Base-by-base conservation (phyloP, 2,113 vertebrate species). In the Sula dactylatra region DNA sequence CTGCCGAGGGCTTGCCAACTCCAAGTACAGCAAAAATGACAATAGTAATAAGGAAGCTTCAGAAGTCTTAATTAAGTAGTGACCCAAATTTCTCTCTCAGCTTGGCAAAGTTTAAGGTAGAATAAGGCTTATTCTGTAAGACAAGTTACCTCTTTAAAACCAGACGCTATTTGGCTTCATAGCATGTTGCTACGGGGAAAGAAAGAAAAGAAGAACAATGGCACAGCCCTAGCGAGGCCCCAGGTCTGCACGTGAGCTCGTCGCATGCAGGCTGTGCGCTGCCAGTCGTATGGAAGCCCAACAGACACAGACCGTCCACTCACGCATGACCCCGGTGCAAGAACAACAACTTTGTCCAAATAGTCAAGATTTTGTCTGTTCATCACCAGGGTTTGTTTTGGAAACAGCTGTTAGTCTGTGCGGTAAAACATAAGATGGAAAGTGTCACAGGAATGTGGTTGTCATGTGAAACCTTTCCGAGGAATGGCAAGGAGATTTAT, bases 361-460 rank as follows among this genome's bases (percentile, higher is more conserved):
- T 0, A 69, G 88, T 0, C 73, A 11, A 56, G 89, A 34, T 70
- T 77, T 64, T 6, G 86, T 47, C 81, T 70, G 93, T 27, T 94
- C 94, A 81, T 79, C 94, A 65, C 72, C 86, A 2, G 91, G 91
- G 87, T 94, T 97, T 97, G 95, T 95, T 97, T 95, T 97, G 96
- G 97, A 97, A 96, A 94, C 95, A 97, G 96, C 96, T 95, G 95
- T 91, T 96, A 64, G 91, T 38, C 71, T 38, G 82, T 87, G 96
- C 9, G 87, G 95, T 95, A 90, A 91, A 91, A 66, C 86, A 94
- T 21, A 94, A 90, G 95, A 96, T 95, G 96, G 95, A 95, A 97
- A 97, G 94, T 94, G 96, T 95, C 97, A 97, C 93, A 90, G 96
- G 96, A 97, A 95, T 96, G 96, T 2, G 84, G 84, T 8, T 91